Base-by-base conservation (phyloP, 2,888 invertebrate species). In the Bimastos eiseni region DNA sequence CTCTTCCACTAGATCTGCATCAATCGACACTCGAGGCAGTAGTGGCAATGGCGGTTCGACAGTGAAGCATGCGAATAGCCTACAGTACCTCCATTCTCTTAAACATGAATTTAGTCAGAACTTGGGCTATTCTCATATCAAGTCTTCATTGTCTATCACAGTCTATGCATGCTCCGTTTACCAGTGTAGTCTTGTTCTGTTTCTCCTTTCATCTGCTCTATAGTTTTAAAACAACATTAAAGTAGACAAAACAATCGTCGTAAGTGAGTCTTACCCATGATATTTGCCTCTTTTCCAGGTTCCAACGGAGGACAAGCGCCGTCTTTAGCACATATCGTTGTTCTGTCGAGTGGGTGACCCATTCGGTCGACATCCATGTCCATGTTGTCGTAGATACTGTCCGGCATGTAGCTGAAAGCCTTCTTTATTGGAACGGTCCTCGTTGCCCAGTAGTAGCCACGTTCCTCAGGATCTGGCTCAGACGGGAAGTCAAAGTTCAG, bases 371-470 rank as follows among this genome's bases (percentile, higher is more conserved):
- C 84, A n/a, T 90, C 90, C 34, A 90, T 89, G 30, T 83, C 90
- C 36, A 92, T 92, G 92, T 93, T 93, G 41, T 91, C 92, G 89
- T 93, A 93, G 89, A 93, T 91, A 88, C 91, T 44, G 83, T 91
- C 92, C 13, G 93, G 93, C 90, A 92, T 92, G 92, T 92, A 93
- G 36, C 91, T 90, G 91, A 93, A 93, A 24, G 91, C 55, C 89
- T 93, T 93, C 41, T 49, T 90, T 24, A 92, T 92, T 91, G 93
- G 92, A 36, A 92, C 93, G 92, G 91, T 92, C 11, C 93, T 91
- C 17, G 94, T 93, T n/a, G 93, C 93, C 94, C 94, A 94, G 92
- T 93, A 93, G 86, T 92, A 93, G 8, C 94, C 94, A 49, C 93
- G 91, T 90, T 94, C 94, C 91, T 93, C 93, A 2, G 93, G 93